Evolutionary conservation across 2,113 vertebrate species (phyloP).

Genomic region (Petaurus breviceps): DNA sequence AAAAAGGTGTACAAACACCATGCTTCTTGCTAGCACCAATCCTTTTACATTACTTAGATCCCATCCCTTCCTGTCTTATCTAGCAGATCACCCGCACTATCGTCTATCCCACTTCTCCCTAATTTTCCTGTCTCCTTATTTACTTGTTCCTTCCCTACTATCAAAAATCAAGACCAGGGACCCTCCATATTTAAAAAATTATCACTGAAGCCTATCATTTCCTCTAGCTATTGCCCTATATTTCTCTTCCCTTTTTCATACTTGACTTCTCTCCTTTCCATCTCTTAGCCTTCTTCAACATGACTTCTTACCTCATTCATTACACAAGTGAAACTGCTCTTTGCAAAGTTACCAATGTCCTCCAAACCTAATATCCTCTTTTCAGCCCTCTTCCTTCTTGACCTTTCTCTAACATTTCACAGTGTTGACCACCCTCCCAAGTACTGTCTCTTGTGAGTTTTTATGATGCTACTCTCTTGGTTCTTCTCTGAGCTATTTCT

Average conservation of each 20-base stretch:
- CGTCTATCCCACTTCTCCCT: background rate
- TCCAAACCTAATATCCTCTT: no score
- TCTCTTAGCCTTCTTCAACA: background rate
- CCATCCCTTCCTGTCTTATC: background rate
- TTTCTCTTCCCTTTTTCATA: background rate
- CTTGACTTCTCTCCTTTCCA: background rate
- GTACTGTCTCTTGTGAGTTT: background rate
- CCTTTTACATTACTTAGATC: background rate
- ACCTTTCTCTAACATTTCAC: background rate
- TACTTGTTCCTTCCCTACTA: background rate
- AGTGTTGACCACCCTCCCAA: background rate
- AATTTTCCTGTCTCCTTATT: background rate
- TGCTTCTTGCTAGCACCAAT: background rate
- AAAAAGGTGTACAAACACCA: background rate
- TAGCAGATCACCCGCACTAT: background rate
- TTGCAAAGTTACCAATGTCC: no score
- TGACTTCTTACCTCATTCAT: background rate
- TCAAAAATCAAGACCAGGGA: background rate
- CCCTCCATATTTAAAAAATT: background rate
- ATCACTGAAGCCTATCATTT: background rate
- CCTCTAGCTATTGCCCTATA: background rate
- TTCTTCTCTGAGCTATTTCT: background rate
- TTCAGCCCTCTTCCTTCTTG: no score
- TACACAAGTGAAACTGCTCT: background rate
- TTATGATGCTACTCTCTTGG: background rate